A percentile compares a stretch with the other conserved stretches of the same genome.
phyloP scores from a whole-genome alignment of 2,113 vertebrate genomes.

The Thamnaconus septentrionalis region DNA sequence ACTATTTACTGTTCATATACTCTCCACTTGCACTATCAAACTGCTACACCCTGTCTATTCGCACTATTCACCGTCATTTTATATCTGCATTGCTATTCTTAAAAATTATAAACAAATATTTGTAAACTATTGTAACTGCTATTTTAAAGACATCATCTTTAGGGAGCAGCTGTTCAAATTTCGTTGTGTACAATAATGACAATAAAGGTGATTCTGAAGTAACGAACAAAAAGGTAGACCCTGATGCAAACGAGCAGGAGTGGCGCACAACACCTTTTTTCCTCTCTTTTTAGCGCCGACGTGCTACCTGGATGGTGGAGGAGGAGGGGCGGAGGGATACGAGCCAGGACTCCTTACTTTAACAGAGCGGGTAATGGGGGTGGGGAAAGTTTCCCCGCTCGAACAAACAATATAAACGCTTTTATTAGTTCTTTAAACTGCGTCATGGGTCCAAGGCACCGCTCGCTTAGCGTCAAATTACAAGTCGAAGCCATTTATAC shows the following conservation, averaged over 20 bases:
- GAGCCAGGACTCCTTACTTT: too few species aligned
- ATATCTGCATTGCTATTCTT: too few species aligned
- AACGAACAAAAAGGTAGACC: constrained; percentile 40
- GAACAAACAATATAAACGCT: not conserved
- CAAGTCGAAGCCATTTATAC: constrained; percentile 16
- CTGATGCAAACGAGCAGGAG: constrained; percentile 30
- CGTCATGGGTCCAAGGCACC: not conserved
- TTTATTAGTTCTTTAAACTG: not conserved
- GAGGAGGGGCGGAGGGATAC: not conserved
- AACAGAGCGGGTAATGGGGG: constrained; percentile 4
- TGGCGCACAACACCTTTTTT: constrained; percentile 28
- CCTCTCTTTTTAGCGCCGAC: constrained; percentile 22
- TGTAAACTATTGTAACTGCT: too few species aligned
- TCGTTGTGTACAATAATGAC: too few species aligned
- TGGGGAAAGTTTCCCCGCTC: not conserved
- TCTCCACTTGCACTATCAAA: too few species aligned
- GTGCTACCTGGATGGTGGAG: constrained; percentile 46
- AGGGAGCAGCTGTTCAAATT: too few species aligned
- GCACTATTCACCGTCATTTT: too few species aligned
- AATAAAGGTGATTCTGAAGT: too few species aligned
- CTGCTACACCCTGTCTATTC: too few species aligned
- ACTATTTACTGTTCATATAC: too few species aligned
- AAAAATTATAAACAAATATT: too few species aligned
- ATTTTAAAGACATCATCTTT: too few species aligned
- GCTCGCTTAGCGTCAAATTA: constrained; percentile 11